Evolutionary conservation across 2,113 vertebrate genomes (phyloP).

Genomic region (Strix aluco): DNA sequence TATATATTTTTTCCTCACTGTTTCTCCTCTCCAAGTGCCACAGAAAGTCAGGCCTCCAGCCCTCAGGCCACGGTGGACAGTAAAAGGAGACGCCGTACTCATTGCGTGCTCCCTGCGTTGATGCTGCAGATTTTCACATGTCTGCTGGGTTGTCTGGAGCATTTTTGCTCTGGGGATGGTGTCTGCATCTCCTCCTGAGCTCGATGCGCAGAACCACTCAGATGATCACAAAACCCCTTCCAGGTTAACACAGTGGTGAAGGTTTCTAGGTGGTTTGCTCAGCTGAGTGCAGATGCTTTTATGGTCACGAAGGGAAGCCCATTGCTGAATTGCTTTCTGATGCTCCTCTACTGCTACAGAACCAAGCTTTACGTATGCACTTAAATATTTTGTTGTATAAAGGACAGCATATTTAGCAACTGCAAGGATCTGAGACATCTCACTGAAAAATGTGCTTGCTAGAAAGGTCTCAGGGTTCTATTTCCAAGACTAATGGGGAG

Average conservation of each 20-base stretch:
- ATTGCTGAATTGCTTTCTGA: not conserved
- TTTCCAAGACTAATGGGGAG: not conserved
- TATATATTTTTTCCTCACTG: not conserved
- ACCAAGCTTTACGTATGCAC: not conserved
- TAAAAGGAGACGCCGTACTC: not conserved
- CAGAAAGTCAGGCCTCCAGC: not conserved
- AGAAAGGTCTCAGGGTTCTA: not conserved
- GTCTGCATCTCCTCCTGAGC: not conserved
- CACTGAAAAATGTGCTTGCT: not conserved
- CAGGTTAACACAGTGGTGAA: not conserved
- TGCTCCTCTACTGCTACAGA: not conserved
- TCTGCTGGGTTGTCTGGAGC: not conserved
- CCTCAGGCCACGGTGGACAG: not conserved
- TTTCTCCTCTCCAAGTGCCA: not conserved
- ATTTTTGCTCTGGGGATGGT: not conserved
- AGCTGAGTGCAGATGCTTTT: not conserved
- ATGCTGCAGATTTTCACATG: rapidly evolving
- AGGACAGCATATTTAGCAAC: not conserved
- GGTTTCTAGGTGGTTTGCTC: not conserved
- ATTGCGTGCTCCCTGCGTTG: not conserved
- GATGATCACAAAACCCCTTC: not conserved
- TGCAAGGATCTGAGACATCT: not conserved
- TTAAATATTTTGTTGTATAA: not conserved
- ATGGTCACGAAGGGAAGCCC: not conserved
- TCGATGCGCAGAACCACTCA: rapidly evolving